A percentile compares a stretch with the other conserved stretches of the same genome.
Evolutionary conservation across 2,888 invertebrate species (phyloP).

Genomic region (Philonicus albiceps): DNA sequence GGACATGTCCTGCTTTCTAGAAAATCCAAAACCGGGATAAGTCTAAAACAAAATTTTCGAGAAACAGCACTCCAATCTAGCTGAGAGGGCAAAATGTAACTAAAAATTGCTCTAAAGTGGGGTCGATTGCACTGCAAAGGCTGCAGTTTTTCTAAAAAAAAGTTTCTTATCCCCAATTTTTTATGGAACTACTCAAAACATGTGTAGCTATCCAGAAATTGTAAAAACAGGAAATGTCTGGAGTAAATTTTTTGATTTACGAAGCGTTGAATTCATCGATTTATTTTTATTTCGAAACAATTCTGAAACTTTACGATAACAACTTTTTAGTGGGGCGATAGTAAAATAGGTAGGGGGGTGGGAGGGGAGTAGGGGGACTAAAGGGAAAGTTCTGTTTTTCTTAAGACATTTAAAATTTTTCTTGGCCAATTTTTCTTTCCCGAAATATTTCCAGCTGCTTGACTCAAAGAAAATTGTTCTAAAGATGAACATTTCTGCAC

Average conservation of each 20-base stretch:
- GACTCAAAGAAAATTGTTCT: neutral
- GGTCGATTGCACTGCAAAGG: neutral
- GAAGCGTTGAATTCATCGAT: neutral
- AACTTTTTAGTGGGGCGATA: neutral
- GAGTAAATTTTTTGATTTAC: neutral
- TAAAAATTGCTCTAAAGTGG: neutral
- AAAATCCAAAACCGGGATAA: neutral
- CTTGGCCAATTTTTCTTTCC: neutral
- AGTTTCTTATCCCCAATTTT: neutral
- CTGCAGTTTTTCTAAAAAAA: neutral
- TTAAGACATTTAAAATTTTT: too few relatives aligned
- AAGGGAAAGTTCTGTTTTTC: neutral
- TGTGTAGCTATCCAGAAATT: too few relatives aligned
- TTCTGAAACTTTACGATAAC: neutral
- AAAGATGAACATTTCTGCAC: neutral
- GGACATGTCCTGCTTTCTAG: neutral
- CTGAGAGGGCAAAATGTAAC: neutral
- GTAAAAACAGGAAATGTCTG: neutral
- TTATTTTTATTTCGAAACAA: neutral
- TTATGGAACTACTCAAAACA: neutral
- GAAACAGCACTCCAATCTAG: neutral
- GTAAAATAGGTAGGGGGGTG: too few relatives aligned
- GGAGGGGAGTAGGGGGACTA: neutral
- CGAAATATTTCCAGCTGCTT: neutral
- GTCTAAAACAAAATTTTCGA: neutral